Conservation (phyloP, 2,797 vertebrate species). For the Muraenolepis orangiensis region DNA sequence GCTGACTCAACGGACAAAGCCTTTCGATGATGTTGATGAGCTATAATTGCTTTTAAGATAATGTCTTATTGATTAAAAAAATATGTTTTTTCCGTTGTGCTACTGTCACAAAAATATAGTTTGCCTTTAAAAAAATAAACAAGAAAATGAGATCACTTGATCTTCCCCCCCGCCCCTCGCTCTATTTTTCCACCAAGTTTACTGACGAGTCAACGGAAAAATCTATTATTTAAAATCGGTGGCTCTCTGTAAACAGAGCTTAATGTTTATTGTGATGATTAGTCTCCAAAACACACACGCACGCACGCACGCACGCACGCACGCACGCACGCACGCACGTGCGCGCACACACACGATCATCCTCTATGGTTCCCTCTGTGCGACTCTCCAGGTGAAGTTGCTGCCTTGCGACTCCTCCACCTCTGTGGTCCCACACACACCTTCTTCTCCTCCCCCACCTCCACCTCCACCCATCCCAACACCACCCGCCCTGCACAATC, state of each 20-base stretch:
- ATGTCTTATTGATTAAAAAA: neutral
- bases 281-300: neutral
- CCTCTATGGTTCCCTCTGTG: neutral
- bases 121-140: no score
- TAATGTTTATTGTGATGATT: neutral
- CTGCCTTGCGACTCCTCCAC: slow-evolving; percentile 65
- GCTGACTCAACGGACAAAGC: neutral
- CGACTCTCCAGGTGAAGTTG: slow-evolving; percentile 76
- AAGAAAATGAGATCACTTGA: neutral
- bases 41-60: neutral
- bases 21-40: neutral
- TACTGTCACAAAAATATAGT: no score
- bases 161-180: no score
- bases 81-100: no score
- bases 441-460: neutral
- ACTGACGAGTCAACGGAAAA: neutral
- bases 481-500: slow-evolving; percentile 31
- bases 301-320: no score
- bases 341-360: slow-evolving; percentile 7
- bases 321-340: no score
- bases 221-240: neutral
- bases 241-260: neutral
- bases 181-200: neutral
- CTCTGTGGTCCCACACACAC: slow-evolving; percentile 28
- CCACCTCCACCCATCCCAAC: neutral